Evolutionary conservation across 1,140 invertebrate genomes (phyloP).

Genomic region (Monochamus saltuarius): DNA sequence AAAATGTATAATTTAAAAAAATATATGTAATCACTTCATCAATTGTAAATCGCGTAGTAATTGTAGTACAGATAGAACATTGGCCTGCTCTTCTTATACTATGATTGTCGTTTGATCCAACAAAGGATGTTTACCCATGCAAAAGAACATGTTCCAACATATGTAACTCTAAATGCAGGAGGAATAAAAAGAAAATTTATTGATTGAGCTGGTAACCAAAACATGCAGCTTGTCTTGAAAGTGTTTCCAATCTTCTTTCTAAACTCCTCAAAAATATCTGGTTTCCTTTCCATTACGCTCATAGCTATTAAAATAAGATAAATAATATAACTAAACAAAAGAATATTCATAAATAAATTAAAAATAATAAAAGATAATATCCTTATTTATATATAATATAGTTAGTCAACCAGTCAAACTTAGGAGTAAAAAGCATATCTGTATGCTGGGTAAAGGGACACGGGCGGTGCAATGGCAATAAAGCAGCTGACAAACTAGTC

Average conservation of each 20-base stretch:
- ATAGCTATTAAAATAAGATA: slow-evolving; percentile 62
- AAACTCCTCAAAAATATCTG: slow-evolving; percentile 68
- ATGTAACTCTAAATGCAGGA: slow-evolving; percentile 34
- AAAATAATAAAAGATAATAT: no score
- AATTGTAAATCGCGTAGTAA: no score
- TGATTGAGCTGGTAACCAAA: slow-evolving; percentile 77
- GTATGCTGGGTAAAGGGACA: no score
- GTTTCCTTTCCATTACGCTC: slow-evolving; percentile 69
- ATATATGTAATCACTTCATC: no score
- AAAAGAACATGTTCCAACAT: slow-evolving; percentile 37
- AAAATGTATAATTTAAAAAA: no score
- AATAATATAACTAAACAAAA: neutral
- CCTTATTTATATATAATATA: no score
- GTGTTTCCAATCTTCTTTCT: slow-evolving; percentile 71
- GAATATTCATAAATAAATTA: slow-evolving; percentile 3
- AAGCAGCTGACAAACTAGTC: no score
- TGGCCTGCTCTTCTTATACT: neutral
- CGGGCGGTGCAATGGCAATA: no score
- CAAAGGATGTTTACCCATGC: slow-evolving; percentile 40
- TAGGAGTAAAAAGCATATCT: no score
- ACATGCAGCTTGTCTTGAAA: slow-evolving; percentile 70
- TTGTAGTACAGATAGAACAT: no score
- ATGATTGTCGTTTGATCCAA: slow-evolving; percentile 29
- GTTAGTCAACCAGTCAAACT: no score
- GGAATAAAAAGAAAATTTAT: slow-evolving; percentile 66